These are phyloP conservation scores for Rhinichthys klamathensis DNA, from an alignment of 2,113 vertebrate species.

Conservation along the genomic window DNA sequence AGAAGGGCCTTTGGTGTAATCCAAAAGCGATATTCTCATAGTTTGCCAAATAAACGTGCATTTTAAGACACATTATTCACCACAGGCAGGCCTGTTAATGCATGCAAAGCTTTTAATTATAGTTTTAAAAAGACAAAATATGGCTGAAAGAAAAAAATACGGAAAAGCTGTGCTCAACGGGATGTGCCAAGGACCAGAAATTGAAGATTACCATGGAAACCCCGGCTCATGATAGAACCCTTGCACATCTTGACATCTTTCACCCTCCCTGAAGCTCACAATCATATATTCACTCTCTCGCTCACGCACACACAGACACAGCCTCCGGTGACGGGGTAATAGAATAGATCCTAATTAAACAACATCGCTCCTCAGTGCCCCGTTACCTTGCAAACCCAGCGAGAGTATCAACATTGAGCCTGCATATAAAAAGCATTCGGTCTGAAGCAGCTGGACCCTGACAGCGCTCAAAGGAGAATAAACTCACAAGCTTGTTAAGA, in stretches of 20 bases:
- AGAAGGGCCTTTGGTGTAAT: neutral
- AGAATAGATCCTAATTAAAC: constrained; percentile 17
- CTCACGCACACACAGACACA: neutral
- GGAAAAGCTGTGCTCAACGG: constrained; percentile 32
- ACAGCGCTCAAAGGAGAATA: neutral
- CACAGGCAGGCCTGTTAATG: constrained; percentile 35
- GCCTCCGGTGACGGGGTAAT: constrained; percentile 1
- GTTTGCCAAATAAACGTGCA: neutral
- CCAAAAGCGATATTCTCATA: neutral
- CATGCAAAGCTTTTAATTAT: neutral
- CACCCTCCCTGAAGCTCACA: constrained; percentile 22
- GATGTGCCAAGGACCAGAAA: constrained; percentile 36
- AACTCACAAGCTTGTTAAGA: constrained; percentile 28
- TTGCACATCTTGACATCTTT: constrained; percentile 8
- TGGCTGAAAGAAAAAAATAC: neutral
- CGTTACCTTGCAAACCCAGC: constrained; percentile 5
- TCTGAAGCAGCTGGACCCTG: neutral
- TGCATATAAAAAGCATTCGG: constrained; percentile 3
- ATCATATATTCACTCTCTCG: constrained; percentile 7
- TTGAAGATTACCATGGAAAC: constrained; percentile 42
- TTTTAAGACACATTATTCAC: constrained; percentile 48
- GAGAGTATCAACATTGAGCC: constrained; percentile 12
- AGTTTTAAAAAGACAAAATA: neutral
- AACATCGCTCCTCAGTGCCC: neutral
- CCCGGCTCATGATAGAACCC: constrained; percentile 26